Conservation (phyloP, 1,140 invertebrate genomes). For the Drosophila micromelanica region DNA sequence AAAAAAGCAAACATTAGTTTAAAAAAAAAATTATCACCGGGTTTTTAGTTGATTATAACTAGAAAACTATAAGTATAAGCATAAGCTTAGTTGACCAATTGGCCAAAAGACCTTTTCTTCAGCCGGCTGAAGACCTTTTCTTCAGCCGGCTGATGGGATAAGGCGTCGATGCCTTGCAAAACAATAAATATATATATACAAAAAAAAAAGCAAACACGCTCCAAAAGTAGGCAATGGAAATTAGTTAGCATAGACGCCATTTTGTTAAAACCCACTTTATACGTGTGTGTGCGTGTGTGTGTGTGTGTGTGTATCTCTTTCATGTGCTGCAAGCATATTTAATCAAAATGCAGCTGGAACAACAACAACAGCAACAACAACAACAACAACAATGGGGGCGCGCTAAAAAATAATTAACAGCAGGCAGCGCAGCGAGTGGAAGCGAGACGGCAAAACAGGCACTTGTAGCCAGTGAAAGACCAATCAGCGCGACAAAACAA, state of each 20-base stretch:
- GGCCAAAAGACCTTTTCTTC: too few species aligned
- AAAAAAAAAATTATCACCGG: too few species aligned
- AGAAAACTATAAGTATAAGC: too few species aligned
- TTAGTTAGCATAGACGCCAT: slow-evolving; percentile 24
- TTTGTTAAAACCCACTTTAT: slow-evolving; percentile 12
- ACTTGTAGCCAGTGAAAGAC: slow-evolving; percentile 69
- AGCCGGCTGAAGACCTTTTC: too few species aligned
- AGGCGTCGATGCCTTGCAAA: too few species aligned
- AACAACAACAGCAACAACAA: slow-evolving; percentile 45
- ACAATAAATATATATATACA: too few species aligned
- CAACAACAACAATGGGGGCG: slow-evolving; percentile 21
- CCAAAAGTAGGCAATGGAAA: slow-evolving; percentile 34
- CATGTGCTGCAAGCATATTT: slow-evolving; percentile 56
- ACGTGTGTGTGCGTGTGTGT: neutral
- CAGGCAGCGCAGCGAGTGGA: slow-evolving; percentile 22
- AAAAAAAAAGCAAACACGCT: neutral
- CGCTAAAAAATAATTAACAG: slow-evolving; percentile 79
- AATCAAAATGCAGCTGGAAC: slow-evolving; percentile 53
- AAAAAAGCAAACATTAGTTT: neutral
- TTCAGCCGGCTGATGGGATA: too few species aligned
- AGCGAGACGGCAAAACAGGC: slow-evolving; percentile 52
- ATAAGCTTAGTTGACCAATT: too few species aligned
- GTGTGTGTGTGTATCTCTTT: slow-evolving; percentile 3
- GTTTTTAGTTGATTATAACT: too few species aligned
- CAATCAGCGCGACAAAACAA: slow-evolving; percentile 82